A percentile compares a stretch with the other conserved stretches of the same genome.
Conservation (phyloP, 2,113 vertebrate species). For the Tyrannus savana region DNA sequence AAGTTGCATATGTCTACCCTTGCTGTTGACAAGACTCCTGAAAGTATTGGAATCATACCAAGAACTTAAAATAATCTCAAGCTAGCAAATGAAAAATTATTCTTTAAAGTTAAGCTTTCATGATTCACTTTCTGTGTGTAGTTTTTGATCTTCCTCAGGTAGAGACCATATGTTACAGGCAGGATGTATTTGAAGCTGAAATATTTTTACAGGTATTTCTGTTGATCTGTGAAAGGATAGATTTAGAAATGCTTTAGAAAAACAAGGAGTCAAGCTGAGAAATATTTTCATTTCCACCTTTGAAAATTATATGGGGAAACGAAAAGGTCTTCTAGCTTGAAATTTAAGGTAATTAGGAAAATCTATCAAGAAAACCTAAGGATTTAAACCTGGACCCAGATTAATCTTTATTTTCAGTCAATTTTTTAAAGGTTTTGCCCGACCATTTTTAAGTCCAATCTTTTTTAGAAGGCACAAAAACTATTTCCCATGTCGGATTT, state of each 20-base stretch:
- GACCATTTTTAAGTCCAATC: not conserved
- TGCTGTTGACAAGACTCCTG: constrained; percentile 17
- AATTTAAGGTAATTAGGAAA: not conserved
- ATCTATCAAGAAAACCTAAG: not conserved
- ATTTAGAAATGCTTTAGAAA: constrained; percentile 15
- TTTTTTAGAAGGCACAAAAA: not conserved
- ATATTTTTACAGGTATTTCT: not conserved
- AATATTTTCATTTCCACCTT: not conserved
- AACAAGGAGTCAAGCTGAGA: not conserved
- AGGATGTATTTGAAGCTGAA: not conserved
- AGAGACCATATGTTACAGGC: not conserved
- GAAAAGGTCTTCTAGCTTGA: not conserved
- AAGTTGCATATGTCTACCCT: not conserved
- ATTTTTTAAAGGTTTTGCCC: not conserved
- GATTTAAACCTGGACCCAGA: not conserved
- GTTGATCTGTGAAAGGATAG: not conserved
- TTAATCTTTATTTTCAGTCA: not conserved
- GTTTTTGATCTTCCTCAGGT: not conserved
- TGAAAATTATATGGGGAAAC: not conserved
- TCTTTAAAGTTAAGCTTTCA: not conserved
- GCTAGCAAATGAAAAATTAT: not conserved
- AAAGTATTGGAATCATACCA: constrained; percentile 19
- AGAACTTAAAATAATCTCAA: constrained; percentile 16
- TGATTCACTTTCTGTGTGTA: not conserved
- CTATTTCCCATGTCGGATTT: not conserved